A percentile compares a stretch with the other conserved stretches of the same genome.
Evolutionary conservation across 2,888 invertebrate species (phyloP).

Genomic region (Auanema sp.): DNA sequence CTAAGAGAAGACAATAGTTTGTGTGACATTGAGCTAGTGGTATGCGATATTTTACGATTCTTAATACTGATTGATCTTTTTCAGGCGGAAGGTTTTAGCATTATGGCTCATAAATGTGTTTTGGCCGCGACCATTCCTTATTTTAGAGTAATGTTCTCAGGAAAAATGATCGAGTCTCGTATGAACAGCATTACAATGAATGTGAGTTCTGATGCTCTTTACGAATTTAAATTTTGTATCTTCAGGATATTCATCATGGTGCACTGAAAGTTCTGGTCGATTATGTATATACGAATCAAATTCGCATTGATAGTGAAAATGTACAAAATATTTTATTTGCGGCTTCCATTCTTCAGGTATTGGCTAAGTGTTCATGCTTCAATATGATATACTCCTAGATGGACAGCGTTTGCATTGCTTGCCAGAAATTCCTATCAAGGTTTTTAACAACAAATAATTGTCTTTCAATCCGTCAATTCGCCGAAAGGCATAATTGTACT

Average conservation of each 20-base stretch:
- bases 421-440: slow-evolving; percentile 67
- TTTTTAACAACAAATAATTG: slow-evolving; percentile 66
- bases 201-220: slow-evolving; percentile 12
- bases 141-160: slow-evolving; percentile 67
- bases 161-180: slow-evolving; percentile 62
- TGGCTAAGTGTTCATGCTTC: background rate
- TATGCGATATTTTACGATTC: slow-evolving; percentile 9
- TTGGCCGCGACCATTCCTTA: slow-evolving; percentile 67
- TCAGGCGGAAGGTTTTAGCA: slow-evolving; percentile 36
- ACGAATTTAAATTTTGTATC: background rate
- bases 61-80: background rate
- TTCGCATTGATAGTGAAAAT: slow-evolving; percentile 65
- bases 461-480: slow-evolving; percentile 65
- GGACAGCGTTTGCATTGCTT: slow-evolving; percentile 66
- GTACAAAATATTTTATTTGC: slow-evolving; percentile 68
- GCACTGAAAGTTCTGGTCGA: slow-evolving; percentile 61
- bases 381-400: slow-evolving; percentile 56
- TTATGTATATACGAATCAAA: slow-evolving; percentile 67
- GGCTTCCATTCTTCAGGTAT: slow-evolving; percentile 67
- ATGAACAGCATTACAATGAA: slow-evolving; percentile 30
- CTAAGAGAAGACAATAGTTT: slow-evolving; percentile 34
- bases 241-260: slow-evolving; percentile 33
- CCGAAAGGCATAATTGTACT: slow-evolving; percentile 65
- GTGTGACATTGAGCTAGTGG: slow-evolving; percentile 53
- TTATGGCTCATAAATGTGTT: slow-evolving; percentile 65